A percentile compares a stretch with the other conserved stretches of the same genome.
phyloP scores from a whole-genome alignment of 2,113 vertebrate species.

The Hippocampus zosterae region DNA sequence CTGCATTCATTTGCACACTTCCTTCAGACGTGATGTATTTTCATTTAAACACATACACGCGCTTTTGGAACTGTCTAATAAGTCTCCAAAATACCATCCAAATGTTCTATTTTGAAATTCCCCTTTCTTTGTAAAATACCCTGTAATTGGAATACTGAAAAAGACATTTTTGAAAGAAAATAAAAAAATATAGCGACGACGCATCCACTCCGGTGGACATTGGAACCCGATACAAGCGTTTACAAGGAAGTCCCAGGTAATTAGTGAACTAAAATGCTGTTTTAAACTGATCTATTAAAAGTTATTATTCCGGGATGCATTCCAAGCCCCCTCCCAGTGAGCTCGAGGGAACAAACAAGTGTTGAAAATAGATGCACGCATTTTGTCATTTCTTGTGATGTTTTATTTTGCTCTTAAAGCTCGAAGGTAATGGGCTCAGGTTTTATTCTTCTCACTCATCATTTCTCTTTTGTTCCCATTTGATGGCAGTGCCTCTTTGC shows the following conservation, averaged over 20 bases:
- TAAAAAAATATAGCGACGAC: no score
- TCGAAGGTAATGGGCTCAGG: background rate
- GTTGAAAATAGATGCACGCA: slow-evolving; percentile 3
- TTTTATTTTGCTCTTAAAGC: slow-evolving; percentile 18
- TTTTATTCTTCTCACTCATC: slow-evolving; percentile 2
- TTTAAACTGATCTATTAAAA: slow-evolving; percentile 12
- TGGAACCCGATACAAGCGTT: background rate
- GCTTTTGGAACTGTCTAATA: slow-evolving; percentile 17
- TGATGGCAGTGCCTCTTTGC: slow-evolving; percentile 11
- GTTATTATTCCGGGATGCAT: slow-evolving; percentile 7
- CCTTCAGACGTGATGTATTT: slow-evolving; percentile 31
- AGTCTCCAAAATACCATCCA: background rate
- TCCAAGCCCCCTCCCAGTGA: background rate
- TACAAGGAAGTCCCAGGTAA: slow-evolving; percentile 5
- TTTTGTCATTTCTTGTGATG: slow-evolving; percentile 1
- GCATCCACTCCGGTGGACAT: no score
- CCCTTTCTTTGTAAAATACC: no score
- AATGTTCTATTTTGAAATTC: no score
- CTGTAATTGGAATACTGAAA: no score
- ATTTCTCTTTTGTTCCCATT: slow-evolving; percentile 11
- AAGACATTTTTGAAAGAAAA: no score
- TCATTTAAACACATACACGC: slow-evolving; percentile 24
- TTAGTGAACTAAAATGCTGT: slow-evolving; percentile 1
- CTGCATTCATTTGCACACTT: slow-evolving; percentile 21
- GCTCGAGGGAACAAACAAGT: slow-evolving; percentile 4